These are phyloP conservation scores for Athalia circularis DNA, from an alignment of 2,888 invertebrate genomes.

Conservation along the genomic window DNA sequence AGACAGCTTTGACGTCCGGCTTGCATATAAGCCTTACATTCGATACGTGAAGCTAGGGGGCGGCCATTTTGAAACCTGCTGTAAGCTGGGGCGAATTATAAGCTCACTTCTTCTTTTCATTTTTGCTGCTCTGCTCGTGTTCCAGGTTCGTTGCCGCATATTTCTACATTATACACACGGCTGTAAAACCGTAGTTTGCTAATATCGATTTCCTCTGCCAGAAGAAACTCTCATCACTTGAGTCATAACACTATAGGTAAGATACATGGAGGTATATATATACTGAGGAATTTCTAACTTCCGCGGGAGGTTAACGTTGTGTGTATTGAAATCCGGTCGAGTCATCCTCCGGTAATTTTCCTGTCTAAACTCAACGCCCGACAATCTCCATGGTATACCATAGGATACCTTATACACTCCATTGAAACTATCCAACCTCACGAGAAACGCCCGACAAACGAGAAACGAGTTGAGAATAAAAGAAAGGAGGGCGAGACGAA, in stretches of 20 bases:
- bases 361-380: constrained; percentile 37
- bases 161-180: too few relatives aligned
- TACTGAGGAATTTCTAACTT: constrained; percentile 40
- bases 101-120: too few relatives aligned
- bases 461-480: not conserved
- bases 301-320: constrained; percentile 4
- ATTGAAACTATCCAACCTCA: not conserved
- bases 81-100: not conserved
- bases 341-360: constrained; percentile 43
- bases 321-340: constrained; percentile 38
- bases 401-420: not conserved
- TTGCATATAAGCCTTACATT: too few relatives aligned
- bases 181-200: not conserved
- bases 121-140: not conserved
- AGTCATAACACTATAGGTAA: too few relatives aligned
- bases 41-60: not conserved
- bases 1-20: too few relatives aligned
- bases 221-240: not conserved
- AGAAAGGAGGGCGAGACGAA: not conserved
- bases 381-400: constrained; percentile 3
- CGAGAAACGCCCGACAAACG: not conserved
- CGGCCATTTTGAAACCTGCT: not conserved
- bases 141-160: too few relatives aligned
- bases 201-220: constrained; percentile 39
- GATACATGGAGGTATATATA: too few relatives aligned